These are phyloP conservation scores for Nysson spinosus DNA, from an alignment of 2,888 invertebrate species.

Conservation along the genomic window DNA sequence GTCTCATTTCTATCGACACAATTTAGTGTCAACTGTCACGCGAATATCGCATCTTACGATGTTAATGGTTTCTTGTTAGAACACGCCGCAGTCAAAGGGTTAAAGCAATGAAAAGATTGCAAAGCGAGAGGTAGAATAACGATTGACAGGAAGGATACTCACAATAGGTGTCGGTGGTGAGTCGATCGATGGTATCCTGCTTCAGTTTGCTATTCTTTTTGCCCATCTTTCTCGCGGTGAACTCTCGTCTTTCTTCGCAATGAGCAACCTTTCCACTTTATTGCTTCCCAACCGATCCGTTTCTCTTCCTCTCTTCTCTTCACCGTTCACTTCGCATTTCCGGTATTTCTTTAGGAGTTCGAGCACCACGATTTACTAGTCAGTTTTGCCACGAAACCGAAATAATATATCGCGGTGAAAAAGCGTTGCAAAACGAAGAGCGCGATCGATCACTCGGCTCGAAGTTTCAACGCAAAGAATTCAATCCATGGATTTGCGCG, in stretches of 20 bases:
- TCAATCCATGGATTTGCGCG: too few relatives aligned
- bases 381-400: neutral
- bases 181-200: conserved; percentile 94
- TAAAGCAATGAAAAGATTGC: conserved; percentile 1
- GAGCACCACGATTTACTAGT: neutral
- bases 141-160: conserved; percentile 78
- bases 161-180: conserved; percentile 96
- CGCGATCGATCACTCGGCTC: too few relatives aligned
- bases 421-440: too few relatives aligned
- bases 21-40: too few relatives aligned
- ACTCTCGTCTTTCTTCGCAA: conserved; percentile 3
- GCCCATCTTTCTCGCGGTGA: conserved; percentile 84
- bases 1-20: too few relatives aligned
- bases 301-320: neutral
- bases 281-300: too few relatives aligned
- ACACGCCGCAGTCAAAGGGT: too few relatives aligned
- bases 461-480: too few relatives aligned
- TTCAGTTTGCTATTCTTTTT: conserved; percentile 98
- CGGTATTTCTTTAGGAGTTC: neutral
- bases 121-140: neutral
- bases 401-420: too few relatives aligned
- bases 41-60: too few relatives aligned
- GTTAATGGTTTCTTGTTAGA: too few relatives aligned
- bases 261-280: conserved; percentile 8
- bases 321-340: conserved; percentile 37